Evolutionary conservation across 2,888 invertebrate species (phyloP).

Genomic region (Hirudinaria manillensis): DNA sequence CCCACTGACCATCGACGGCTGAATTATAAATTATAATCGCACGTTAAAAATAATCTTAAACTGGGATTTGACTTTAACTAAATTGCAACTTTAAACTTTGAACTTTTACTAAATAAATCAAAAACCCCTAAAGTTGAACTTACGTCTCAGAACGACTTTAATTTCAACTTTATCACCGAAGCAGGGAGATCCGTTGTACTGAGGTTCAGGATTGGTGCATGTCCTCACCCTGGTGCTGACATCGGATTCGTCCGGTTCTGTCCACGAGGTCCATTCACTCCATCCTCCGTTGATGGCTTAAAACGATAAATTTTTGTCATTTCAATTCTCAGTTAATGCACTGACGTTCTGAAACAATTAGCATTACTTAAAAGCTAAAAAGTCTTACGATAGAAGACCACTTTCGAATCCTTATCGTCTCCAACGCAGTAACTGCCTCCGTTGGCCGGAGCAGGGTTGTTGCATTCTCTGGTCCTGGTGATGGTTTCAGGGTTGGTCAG

Average conservation of each 20-base stretch:
- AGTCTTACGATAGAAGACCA: neutral
- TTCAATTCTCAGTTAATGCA: neutral
- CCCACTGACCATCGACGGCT: conserved; percentile 27
- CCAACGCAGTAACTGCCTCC: conserved; percentile 34
- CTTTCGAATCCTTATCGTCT: conserved; percentile 17
- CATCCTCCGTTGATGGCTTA: conserved; percentile 19
- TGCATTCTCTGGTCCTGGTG: conserved; percentile 32
- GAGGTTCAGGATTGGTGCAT: conserved; percentile 49
- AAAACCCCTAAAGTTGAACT: neutral
- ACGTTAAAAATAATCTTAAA: neutral
- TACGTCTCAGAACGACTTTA: neutral
- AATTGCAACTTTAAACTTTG: too few species aligned
- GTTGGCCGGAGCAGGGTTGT: conserved; percentile 33
- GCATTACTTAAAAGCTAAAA: too few species aligned
- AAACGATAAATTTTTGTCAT: neutral
- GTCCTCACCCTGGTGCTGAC: conserved; percentile 42
- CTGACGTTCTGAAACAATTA: neutral
- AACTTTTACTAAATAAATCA: too few species aligned
- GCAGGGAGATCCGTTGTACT: conserved; percentile 48
- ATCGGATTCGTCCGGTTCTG: conserved; percentile 9
- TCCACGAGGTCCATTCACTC: conserved; percentile 22
- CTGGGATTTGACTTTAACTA: too few species aligned
- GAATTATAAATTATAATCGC: neutral
- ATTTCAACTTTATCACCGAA: conserved; percentile 43
- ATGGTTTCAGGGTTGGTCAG: conserved; percentile 32